phyloP scores from a whole-genome alignment of 2,797 vertebrate species.

The Lycodopsis pacificus region DNA sequence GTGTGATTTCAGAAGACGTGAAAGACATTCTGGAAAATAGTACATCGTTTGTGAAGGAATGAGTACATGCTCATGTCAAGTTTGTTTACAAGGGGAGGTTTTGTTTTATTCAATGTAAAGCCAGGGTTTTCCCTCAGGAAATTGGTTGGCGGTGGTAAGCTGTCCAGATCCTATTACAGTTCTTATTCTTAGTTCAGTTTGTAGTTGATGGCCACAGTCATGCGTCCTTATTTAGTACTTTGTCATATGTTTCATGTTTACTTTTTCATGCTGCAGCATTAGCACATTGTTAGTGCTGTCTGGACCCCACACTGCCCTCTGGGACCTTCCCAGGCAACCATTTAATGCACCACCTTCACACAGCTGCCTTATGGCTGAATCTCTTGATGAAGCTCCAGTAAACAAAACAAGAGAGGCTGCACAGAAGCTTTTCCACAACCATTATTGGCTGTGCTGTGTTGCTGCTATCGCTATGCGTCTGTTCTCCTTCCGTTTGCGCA shows the following conservation, averaged over 20 bases:
- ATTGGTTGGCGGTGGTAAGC: too few relatives aligned
- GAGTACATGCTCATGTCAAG: background rate
- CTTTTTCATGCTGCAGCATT: background rate
- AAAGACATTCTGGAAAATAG: slow-evolving; percentile 3
- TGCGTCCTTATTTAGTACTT: background rate
- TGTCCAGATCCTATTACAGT: background rate
- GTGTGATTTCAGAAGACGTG: slow-evolving; percentile 4
- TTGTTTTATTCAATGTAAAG: background rate
- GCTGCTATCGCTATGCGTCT: slow-evolving; percentile 50
- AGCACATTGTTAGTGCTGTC: background rate
- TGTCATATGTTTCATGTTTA: background rate
- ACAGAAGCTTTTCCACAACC: slow-evolving; percentile 21
- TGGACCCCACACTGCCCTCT: slow-evolving; percentile 16
- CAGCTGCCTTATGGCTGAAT: slow-evolving; percentile 24
- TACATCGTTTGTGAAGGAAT: background rate
- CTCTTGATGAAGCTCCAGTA: slow-evolving; percentile 52
- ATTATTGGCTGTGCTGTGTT: slow-evolving; percentile 30
- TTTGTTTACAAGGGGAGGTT: slow-evolving; percentile 3
- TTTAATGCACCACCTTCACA: slow-evolving; percentile 24
- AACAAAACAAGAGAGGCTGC: slow-evolving; percentile 50
- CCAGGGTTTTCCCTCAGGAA: background rate
- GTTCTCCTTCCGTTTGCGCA: slow-evolving; percentile 51
- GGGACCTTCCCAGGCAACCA: slow-evolving; percentile 30
- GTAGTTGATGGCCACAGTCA: background rate
- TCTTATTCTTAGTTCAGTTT: background rate